Evolutionary conservation across 2,888 invertebrate species (phyloP), one percentile per base, ranked within the genome.

Genomic region (Trilocha varians): DNA sequence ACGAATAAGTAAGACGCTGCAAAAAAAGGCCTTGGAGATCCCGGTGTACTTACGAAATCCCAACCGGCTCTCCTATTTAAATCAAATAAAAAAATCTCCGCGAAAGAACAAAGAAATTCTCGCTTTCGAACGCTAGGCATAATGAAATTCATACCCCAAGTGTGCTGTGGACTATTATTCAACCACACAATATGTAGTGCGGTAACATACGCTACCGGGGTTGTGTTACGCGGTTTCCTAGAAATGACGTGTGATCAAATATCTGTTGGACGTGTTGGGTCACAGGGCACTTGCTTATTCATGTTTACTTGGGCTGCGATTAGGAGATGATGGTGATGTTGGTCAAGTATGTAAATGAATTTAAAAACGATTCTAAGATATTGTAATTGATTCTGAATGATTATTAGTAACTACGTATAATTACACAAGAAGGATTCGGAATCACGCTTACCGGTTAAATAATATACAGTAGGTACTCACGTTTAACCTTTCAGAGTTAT

Each of bases 91-190:
- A 25, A 70, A 70, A 73, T 61, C 61, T 55, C 53, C 62, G 68
- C 67, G 68, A 73, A 72, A 73, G 67, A 65, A 61, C 57, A 42
- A 71, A 74, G 72, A 73, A 75, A 69, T 71, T 65, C 69, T 63
- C 65, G 67, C 68, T 68, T 61, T 63, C 65, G 65, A 72, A 72
- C 72, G 70, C 74, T 71, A 78, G 73, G 73, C 72, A 64, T 79
- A 82, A 84, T 84, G 78, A 83, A 80, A 83, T 84, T 77, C 75
- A 83, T 80, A 73, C 80, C 25, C 79, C 80, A 62, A 67, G 80
- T 75, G 80, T 77, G 75, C 76, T 74, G 72, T 66, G 68, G 70
- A 61, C 70, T 78, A 79, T 84, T 83, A 80, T 79, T 80, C 80
- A 78, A 63, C 74, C 71, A 59, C 79, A 80, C 78, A 79, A 78